These are phyloP conservation scores for Micoletzkya japonica DNA, from an alignment of 2,888 invertebrate genomes.

Conservation along the genomic window DNA sequence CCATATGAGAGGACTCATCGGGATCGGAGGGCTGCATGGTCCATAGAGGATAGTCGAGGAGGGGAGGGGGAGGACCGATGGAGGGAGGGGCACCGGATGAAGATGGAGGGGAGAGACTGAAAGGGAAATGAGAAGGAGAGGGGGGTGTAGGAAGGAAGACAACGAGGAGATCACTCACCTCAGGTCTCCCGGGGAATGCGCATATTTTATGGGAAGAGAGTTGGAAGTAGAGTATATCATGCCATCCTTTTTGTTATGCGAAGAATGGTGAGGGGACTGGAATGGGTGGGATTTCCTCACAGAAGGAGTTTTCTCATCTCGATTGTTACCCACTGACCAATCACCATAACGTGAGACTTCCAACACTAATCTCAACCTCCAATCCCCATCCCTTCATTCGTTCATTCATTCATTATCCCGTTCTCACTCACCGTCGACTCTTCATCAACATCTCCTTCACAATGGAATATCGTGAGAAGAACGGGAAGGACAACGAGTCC, in stretches of 20 bases:
- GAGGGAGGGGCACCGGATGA: conserved; percentile 4
- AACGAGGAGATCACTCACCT: neutral
- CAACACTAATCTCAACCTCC: neutral
- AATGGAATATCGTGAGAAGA: conserved; percentile 63
- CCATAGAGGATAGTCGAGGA: conserved; percentile 26
- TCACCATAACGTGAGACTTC: no score
- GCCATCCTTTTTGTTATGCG: neutral
- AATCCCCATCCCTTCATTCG: conserved; percentile 5
- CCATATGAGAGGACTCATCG: neutral
- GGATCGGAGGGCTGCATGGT: conserved; percentile 15
- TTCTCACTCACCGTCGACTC: conserved; percentile 4
- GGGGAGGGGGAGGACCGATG: conserved; percentile 19
- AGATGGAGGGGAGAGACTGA: conserved; percentile 3
- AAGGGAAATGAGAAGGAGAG: neutral
- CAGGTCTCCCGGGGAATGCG: neutral
- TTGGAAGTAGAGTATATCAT: neutral
- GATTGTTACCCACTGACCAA: no score
- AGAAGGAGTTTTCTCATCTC: no score
- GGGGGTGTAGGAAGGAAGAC: no score
- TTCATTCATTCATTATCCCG: conserved; percentile 1
- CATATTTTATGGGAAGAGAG: neutral
- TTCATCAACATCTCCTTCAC: conserved; percentile 32
- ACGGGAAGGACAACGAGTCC: conserved; percentile 85
- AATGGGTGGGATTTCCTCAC: no score
- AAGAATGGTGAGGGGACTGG: neutral